These are phyloP conservation scores for Cetoscarus ocellatus DNA, from an alignment of 2,797 vertebrate species.

Conservation along the genomic window DNA sequence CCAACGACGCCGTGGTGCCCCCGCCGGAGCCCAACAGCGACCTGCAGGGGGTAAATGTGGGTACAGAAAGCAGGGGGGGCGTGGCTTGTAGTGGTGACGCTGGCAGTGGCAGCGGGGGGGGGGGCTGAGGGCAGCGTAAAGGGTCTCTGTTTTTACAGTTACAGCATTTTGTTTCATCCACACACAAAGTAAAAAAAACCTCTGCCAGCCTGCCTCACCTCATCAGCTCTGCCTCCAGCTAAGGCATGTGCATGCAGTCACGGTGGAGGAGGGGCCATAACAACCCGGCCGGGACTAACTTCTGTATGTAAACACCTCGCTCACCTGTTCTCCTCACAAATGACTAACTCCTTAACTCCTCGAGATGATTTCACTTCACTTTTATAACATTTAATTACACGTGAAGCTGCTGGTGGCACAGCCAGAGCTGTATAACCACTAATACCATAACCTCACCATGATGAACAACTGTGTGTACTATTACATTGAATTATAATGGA, in stretches of 20 bases:
- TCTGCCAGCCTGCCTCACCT: conserved; percentile 45
- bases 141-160: conserved; percentile 10
- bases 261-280: conserved; percentile 10
- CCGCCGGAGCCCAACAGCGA: conserved; percentile 98
- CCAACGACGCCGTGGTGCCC: conserved; percentile 97
- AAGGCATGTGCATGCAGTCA: conserved; percentile 49
- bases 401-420: not conserved
- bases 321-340: conserved; percentile 15
- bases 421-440: not conserved
- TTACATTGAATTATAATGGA: too few relatives aligned
- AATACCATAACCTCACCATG: not conserved
- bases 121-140: conserved; percentile 8
- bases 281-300: conserved; percentile 35
- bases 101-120: conserved; percentile 42
- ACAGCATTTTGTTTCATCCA: conserved; percentile 2
- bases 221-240: conserved; percentile 39
- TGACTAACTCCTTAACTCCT: conserved; percentile 20
- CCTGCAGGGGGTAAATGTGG: conserved; percentile 99
- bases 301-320: conserved; percentile 27
- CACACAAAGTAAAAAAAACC: conserved; percentile 19
- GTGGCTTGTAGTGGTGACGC: conserved; percentile 29
- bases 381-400: not conserved
- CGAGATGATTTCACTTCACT: conserved; percentile 1
- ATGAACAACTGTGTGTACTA: too few relatives aligned
- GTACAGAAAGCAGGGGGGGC: conserved; percentile 82